Conservation (phyloP, 1,140 invertebrate species). For the Achroia grisella region DNA sequence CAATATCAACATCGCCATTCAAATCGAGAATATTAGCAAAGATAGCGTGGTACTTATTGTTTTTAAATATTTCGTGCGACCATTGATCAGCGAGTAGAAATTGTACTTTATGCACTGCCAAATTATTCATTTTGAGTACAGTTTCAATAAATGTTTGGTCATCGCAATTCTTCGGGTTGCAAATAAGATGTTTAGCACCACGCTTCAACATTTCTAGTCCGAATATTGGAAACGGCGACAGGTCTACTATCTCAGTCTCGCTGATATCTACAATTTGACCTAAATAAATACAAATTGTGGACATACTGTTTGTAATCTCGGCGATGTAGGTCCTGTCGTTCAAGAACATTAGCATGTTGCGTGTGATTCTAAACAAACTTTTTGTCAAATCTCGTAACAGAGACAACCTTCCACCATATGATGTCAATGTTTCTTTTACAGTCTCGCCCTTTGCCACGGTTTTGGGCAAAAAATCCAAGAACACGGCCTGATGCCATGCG, state of each 20-base stretch:
- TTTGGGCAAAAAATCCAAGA: slow-evolving; percentile 17
- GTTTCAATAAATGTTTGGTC: not conserved
- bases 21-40: not conserved
- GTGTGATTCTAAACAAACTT: not conserved
- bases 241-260: slow-evolving; percentile 17
- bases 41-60: slow-evolving; percentile 4
- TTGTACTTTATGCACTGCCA: not conserved
- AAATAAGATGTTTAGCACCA: slow-evolving; percentile 23
- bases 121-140: not conserved
- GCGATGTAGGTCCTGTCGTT: not conserved
- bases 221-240: slow-evolving; percentile 34
- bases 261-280: not conserved
- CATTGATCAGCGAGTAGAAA: not conserved
- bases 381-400: too few species aligned
- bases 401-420: too few species aligned
- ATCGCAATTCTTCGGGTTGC: slow-evolving; percentile 1
- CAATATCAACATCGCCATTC: slow-evolving; percentile 4
- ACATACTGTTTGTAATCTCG: not conserved
- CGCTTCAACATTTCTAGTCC: slow-evolving; percentile 36
- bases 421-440: too few species aligned
- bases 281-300: not conserved
- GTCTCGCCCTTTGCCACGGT: too few species aligned
- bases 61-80: not conserved
- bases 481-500: slow-evolving; percentile 82
- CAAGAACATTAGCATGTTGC: not conserved